phyloP scores from a whole-genome alignment of 2,113 vertebrate species.

The Monarcha castaneiventris region DNA sequence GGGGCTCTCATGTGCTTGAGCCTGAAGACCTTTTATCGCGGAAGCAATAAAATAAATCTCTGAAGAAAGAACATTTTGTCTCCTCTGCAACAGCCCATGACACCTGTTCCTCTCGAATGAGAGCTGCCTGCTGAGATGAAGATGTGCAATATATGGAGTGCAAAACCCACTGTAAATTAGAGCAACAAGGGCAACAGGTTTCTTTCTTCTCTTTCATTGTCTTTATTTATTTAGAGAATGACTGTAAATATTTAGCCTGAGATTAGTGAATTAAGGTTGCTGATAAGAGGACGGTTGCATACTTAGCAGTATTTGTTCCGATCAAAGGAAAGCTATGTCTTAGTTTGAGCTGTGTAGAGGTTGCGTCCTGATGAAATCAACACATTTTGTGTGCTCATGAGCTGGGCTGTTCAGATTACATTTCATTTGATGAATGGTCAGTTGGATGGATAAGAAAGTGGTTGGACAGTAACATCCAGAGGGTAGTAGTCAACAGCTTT shows the following conservation, averaged over 20 bases:
- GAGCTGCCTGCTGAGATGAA: neutral
- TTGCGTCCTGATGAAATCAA: neutral
- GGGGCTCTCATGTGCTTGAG: neutral
- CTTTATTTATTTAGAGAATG: neutral
- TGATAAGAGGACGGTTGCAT: neutral
- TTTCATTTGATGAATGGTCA: neutral
- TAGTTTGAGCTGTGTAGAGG: neutral
- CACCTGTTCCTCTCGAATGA: neutral
- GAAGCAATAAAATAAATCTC: neutral
- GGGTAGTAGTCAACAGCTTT: neutral
- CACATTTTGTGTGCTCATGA: neutral
- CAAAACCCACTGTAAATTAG: neutral
- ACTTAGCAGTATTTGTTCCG: neutral
- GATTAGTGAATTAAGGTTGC: neutral
- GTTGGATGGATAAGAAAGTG: neutral
- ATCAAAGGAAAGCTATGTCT: neutral
- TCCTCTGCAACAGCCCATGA: neutral
- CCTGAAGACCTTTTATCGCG: neutral
- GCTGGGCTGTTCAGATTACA: neutral
- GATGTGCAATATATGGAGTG: accelerated
- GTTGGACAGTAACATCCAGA: neutral
- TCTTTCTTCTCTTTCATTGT: neutral
- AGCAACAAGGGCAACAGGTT: accelerated
- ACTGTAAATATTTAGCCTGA: neutral
- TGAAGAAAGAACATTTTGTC: neutral